phyloP scores from a whole-genome alignment of 2,797 vertebrate genomes.

The Rhynchotus rufescens region DNA sequence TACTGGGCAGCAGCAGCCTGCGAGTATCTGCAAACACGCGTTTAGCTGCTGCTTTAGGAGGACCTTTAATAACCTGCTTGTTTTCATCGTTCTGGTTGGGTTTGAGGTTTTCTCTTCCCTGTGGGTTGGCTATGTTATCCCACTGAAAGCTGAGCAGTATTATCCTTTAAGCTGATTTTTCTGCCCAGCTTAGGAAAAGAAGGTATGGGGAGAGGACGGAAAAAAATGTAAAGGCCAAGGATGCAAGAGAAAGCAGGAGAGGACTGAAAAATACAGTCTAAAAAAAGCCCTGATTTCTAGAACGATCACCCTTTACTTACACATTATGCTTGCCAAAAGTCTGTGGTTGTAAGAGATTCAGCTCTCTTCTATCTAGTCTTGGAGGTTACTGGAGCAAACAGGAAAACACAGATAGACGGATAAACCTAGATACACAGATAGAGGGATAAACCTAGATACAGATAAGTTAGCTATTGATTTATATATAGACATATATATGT shows the following conservation, averaged over 20 bases:
- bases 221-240: neutral
- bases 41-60: constrained; percentile 44
- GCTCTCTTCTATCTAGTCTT: neutral
- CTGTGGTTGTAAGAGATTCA: neutral
- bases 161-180: constrained; percentile 75
- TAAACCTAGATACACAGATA: constrained; percentile 18
- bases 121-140: constrained; percentile 65
- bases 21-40: constrained; percentile 44
- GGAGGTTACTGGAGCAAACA: neutral
- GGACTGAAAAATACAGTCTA: constrained; percentile 6
- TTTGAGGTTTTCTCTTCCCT: constrained; percentile 67
- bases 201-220: neutral
- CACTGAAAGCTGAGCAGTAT: constrained; percentile 66
- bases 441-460: constrained; percentile 16
- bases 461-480: constrained; percentile 13
- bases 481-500: neutral
- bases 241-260: neutral
- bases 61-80: constrained; percentile 69
- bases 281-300: constrained; percentile 18
- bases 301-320: constrained; percentile 22
- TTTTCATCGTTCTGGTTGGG: constrained; percentile 51
- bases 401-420: neutral
- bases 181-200: constrained; percentile 58
- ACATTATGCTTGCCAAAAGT: neutral
- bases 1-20: constrained; percentile 29